Evolutionary conservation across 2,113 vertebrate genomes (phyloP).

Genomic region (Neoarius graeffei): DNA sequence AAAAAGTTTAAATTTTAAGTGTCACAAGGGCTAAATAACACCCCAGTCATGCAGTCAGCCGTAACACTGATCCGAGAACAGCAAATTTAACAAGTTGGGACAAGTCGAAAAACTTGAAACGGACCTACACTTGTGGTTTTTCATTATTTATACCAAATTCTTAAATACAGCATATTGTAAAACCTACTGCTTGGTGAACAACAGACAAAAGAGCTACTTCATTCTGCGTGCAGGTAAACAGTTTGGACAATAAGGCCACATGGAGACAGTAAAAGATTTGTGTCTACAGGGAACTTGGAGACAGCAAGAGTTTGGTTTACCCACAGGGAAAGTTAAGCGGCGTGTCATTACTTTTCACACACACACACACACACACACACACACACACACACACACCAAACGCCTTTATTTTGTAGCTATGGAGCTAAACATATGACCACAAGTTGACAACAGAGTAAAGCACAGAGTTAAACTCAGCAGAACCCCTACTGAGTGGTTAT

Average conservation of each 20-base stretch:
- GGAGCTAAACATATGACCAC: conserved; percentile 31
- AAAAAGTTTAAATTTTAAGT: background rate
- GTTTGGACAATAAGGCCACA: conserved; percentile 33
- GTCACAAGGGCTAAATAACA: background rate
- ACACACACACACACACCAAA: too few relatives aligned
- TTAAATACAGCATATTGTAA: conserved; percentile 22
- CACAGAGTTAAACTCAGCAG: conserved; percentile 17
- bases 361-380: too few relatives aligned
- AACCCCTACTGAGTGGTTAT: conserved; percentile 6
- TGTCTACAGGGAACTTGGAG: conserved; percentile 6
- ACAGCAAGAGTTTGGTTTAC: conserved; percentile 9
- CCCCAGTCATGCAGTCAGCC: background rate
- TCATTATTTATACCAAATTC: conserved; percentile 15
- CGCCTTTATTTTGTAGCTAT: conserved; percentile 29
- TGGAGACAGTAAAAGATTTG: conserved; percentile 25
- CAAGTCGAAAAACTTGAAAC: background rate
- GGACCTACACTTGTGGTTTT: conserved; percentile 5
- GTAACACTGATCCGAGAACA: background rate
- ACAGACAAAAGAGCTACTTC: conserved; percentile 25
- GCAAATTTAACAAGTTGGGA: background rate
- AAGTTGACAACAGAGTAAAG: conserved; percentile 18
- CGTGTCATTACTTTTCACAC: conserved; percentile 32
- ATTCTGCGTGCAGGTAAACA: conserved; percentile 36
- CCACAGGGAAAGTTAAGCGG: background rate
- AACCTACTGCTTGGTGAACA: conserved; percentile 20